Conservation (phyloP, 2,797 vertebrate species). For the Choloepus didactylus region DNA sequence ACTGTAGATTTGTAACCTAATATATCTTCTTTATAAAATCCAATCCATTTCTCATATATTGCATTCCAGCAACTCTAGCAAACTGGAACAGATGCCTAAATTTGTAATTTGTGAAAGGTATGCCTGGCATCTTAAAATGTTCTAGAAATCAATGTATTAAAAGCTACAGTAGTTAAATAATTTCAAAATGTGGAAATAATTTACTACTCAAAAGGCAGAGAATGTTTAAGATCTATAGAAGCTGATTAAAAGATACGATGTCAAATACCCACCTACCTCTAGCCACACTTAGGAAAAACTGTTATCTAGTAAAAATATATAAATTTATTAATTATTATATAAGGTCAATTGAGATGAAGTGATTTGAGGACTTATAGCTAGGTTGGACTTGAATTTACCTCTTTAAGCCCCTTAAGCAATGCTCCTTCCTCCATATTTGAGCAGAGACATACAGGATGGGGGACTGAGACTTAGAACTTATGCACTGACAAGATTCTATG, state of each 20-base stretch:
- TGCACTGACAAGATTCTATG: background rate
- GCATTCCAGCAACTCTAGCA: too few species aligned
- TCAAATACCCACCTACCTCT: background rate
- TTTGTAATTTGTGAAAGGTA: background rate
- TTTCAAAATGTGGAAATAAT: slow-evolving; percentile 15
- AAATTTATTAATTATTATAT: background rate
- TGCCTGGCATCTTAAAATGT: background rate
- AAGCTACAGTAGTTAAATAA: background rate
- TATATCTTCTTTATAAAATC: too few species aligned
- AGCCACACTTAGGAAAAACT: background rate
- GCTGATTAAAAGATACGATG: background rate
- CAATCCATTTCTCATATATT: too few species aligned
- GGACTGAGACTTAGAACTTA: background rate
- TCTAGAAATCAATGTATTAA: background rate
- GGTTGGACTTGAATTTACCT: background rate
- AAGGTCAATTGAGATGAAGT: background rate
- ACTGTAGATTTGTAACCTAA: too few species aligned
- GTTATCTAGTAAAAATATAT: slow-evolving; percentile 2
- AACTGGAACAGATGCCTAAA: background rate
- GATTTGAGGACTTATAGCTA: background rate
- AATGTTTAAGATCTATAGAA: background rate
- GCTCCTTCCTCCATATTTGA: background rate
- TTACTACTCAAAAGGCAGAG: background rate
- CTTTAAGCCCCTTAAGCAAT: background rate
- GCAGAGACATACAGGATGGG: too few species aligned